Evolutionary conservation across 2,113 vertebrate species (phyloP).

Genomic region (Tringa solitaria): DNA sequence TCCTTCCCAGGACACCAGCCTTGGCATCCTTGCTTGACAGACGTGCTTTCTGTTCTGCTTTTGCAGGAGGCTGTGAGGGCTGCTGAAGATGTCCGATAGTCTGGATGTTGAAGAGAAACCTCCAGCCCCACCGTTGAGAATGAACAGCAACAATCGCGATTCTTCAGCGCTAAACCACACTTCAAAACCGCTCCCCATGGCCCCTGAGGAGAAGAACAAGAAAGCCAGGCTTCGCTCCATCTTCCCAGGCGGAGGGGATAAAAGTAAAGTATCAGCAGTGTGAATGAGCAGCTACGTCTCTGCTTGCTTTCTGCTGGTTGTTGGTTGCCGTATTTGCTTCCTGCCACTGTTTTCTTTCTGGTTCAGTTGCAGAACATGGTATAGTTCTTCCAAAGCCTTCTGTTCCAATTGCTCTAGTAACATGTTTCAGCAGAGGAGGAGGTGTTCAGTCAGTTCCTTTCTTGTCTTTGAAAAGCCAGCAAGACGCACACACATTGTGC

Average conservation of each 20-base stretch:
- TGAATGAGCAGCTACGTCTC: background rate
- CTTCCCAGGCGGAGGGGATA: slow-evolving; percentile 97
- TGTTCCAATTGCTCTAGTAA: background rate
- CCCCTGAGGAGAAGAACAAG: slow-evolving; percentile 99
- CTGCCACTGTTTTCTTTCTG: background rate
- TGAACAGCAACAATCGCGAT: slow-evolving; percentile 98
- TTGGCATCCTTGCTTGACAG: background rate
- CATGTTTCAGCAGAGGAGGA: slow-evolving; percentile 27
- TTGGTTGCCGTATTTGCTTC: background rate
- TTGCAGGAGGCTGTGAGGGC: slow-evolving; percentile 85
- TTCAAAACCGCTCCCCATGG: slow-evolving; percentile 97
- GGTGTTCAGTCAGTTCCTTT: background rate
- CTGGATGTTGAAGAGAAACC: slow-evolving; percentile 98
- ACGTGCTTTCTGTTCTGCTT: background rate
- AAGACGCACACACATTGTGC: background rate
- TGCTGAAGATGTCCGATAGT: slow-evolving; percentile 96
- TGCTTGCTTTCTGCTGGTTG: background rate
- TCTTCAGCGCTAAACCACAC: slow-evolving; percentile 93
- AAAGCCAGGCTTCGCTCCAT: slow-evolving; percentile 98
- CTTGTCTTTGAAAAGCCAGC: background rate
- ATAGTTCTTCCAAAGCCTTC: background rate
- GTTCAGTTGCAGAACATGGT: background rate
- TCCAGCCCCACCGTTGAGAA: slow-evolving; percentile 97
- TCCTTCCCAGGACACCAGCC: background rate
- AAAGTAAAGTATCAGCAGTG: slow-evolving; percentile 87